Base-by-base conservation (phyloP, 2,797 vertebrate genomes). In the Perdix hodgsoniae region DNA sequence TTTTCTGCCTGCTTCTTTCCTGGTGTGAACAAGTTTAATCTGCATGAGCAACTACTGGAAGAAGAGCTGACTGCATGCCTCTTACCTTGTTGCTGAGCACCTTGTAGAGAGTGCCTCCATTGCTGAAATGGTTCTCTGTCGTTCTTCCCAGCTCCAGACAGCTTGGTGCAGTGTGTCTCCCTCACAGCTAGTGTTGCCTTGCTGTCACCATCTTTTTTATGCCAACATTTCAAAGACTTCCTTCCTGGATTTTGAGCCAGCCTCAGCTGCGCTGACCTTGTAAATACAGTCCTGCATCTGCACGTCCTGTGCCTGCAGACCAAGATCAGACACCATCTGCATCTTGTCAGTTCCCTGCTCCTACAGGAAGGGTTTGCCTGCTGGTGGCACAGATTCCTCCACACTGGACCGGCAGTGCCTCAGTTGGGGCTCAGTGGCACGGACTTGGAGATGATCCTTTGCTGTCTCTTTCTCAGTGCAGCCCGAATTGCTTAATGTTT, bases 211-310 rank as follows among this genome's bases (percentile, higher is more conserved):
- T 81, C 65, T 95, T 59, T 86, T 91, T 91, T 52, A 91, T 78
- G 70, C 45, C 42, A 91, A 23, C 88, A 85, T 92, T 86, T 96
- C 82, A 93, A 56, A 92, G 81, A 86, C 67, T 70, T 95, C 42
- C 63, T 93, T 76, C 47, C 4, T 81, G 42, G 35, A 31, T 94
- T 95, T 78, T 86, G 82, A 91, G 79, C 59, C 66, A 83, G 86
- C 40, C 76, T 92, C 86, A 93, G 76, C 82, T 89, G 73, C 54
- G 14, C 56, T 52, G 70, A 92, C 75, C 37, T 75, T 87, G 86
- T 83, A 86, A 93, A 89, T 66, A 35, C 44, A 64, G 17, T 81
- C 35, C 79, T 81, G 63, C 60, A 60, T 81, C 66, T 87, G 13
- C 47, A 21, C n/a, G 22, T 70, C 63, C 35, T 83, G 50, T 81